A percentile compares a stretch with the other conserved stretches of the same genome.
Conservation (phyloP, 2,797 vertebrate species). For the Pipistrellus nathusii region DNA sequence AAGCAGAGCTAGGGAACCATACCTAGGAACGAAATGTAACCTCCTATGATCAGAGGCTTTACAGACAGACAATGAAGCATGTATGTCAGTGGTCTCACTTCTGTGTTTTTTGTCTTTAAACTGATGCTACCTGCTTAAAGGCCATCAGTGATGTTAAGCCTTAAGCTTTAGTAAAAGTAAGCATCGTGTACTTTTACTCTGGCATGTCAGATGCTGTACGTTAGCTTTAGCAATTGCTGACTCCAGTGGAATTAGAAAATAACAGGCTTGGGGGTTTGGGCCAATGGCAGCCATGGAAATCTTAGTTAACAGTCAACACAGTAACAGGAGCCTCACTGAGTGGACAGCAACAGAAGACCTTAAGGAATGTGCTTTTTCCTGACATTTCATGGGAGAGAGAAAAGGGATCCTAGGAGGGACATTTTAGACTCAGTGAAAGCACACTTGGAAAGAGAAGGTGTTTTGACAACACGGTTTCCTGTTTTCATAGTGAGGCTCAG, state of each 20-base stretch:
- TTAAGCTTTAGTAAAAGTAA: not conserved
- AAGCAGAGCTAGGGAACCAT: not conserved
- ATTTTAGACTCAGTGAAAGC: not conserved
- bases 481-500: not conserved
- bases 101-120: not conserved
- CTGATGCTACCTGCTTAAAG: not conserved
- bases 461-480: not conserved
- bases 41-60: not conserved
- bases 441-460: not conserved
- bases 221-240: not conserved
- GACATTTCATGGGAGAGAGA: conserved; percentile 20
- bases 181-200: not conserved
- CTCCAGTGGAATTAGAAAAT: conserved; percentile 38
- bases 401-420: not conserved
- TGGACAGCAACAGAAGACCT: not conserved
- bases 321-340: not conserved
- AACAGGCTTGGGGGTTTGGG: not conserved
- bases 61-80: not conserved
- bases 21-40: not conserved
- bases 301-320: not conserved
- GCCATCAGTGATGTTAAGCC: not conserved
- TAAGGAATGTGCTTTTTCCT: not conserved
- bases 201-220: not conserved
- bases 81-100: not conserved
- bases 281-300: conserved; percentile 39